Percentiles rank a stretch among this genome's conserved stretches.
Evolutionary conservation across 92 coral and sea anemone species (phyloP).

Genomic region (Epizoanthus illoricatus): DNA sequence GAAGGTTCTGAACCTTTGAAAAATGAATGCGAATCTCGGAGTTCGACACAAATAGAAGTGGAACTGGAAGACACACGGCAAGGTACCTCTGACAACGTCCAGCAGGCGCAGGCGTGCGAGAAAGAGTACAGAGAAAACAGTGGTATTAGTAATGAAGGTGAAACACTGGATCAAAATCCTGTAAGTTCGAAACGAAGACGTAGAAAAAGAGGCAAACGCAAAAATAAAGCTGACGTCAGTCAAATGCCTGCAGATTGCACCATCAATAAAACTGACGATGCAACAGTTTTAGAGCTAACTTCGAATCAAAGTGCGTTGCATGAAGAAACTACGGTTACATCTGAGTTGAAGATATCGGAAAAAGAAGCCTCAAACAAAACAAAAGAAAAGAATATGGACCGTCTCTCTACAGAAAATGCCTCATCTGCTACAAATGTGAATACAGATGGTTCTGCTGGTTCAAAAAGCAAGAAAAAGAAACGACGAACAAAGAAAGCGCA

Average conservation of each 20-base stretch:
- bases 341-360: conserved; percentile 13
- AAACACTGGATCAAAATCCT: conserved; percentile 1
- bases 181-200: conserved; percentile 40
- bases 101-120: conserved; percentile 2
- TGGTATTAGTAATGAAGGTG: not conserved
- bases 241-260: conserved; percentile 19
- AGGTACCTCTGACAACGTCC: not conserved
- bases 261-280: conserved; percentile 7
- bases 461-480: conserved; percentile 25
- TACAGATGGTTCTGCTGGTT: conserved; percentile 5
- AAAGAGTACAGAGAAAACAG: not conserved
- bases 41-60: not conserved
- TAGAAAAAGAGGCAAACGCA: conserved; percentile 28
- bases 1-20: not conserved
- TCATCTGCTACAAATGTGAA: conserved; percentile 12
- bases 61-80: not conserved
- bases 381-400: not conserved
- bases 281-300: not conserved
- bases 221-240: conserved; percentile 38
- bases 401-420: not conserved
- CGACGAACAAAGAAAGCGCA: conserved; percentile 1
- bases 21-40: not conserved
- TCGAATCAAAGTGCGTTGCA: conserved; percentile 13
- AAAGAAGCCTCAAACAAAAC: not conserved
- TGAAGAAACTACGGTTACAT: not conserved